These are phyloP conservation scores for Dexiosoma caninum DNA, from an alignment of 2,888 invertebrate genomes.

Conservation along the genomic window DNA sequence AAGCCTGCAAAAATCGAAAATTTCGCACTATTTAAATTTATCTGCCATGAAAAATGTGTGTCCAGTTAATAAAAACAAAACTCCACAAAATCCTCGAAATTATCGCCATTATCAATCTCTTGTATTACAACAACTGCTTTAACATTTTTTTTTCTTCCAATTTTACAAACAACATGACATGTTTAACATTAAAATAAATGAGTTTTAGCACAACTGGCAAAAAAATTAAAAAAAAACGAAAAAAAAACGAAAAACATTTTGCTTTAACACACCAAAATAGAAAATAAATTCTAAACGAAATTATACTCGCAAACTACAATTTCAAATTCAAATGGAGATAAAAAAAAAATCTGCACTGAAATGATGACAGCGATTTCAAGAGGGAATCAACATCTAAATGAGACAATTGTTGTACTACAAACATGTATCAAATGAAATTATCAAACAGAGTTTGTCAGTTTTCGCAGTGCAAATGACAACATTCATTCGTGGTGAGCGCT, in stretches of 20 bases:
- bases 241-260: no score
- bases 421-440: background rate
- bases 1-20: no score
- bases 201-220: background rate
- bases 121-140: background rate
- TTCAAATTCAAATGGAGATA: background rate
- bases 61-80: background rate
- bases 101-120: background rate
- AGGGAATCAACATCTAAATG: background rate
- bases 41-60: no score
- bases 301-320: background rate
- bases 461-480: background rate
- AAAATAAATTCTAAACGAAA: conserved; percentile 22
- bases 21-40: no score
- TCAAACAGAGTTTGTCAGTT: background rate
- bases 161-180: background rate
- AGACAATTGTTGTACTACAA: conserved; percentile 37
- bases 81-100: background rate
- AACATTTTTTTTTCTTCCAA: background rate
- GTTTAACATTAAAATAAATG: background rate
- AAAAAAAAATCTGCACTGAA: background rate
- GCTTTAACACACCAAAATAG: background rate
- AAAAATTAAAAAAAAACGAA: no score
- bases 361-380: background rate
- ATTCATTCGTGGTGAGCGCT: background rate